phyloP scores from a whole-genome alignment of 2,797 vertebrate genomes.

The Coluber constrictor region DNA sequence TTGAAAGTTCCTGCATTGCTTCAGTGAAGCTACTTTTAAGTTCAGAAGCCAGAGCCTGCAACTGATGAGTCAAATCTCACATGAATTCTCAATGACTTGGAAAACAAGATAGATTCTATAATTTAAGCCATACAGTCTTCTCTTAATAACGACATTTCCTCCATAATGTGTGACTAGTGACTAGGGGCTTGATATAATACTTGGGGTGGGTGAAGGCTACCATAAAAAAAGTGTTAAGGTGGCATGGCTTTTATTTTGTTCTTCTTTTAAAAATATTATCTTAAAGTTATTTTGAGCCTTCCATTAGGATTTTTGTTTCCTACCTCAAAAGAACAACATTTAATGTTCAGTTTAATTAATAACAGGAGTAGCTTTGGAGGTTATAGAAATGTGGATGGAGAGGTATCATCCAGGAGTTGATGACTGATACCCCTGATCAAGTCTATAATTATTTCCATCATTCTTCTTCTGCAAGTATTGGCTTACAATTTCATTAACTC shows the following conservation, averaged over 20 bases:
- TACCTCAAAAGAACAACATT: not conserved
- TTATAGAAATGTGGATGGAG: not conserved
- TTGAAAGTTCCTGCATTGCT: slow-evolving; percentile 82
- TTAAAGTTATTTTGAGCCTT: not conserved
- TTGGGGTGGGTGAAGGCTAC: not conserved
- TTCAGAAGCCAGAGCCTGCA: slow-evolving; percentile 91
- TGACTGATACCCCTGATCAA: not conserved
- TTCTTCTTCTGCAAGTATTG: not conserved
- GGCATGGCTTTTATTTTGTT: not conserved
- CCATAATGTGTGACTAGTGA: not conserved
- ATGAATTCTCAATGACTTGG: not conserved
- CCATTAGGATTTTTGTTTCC: not conserved
- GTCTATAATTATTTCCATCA: not conserved
- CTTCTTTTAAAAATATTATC: not conserved
- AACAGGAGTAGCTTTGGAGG: not conserved
- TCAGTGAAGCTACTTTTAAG: slow-evolving; percentile 86
- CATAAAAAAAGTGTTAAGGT: not conserved
- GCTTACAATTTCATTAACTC: not conserved
- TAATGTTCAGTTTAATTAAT: not conserved
- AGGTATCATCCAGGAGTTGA: not conserved
- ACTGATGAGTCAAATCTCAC: slow-evolving; percentile 67
- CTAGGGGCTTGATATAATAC: not conserved
- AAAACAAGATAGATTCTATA: not conserved
- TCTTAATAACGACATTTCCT: not conserved
- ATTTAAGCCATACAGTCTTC: not conserved